Evolutionary conservation across 2,113 vertebrate species (phyloP).

Genomic region (Sphyrna mokarran): DNA sequence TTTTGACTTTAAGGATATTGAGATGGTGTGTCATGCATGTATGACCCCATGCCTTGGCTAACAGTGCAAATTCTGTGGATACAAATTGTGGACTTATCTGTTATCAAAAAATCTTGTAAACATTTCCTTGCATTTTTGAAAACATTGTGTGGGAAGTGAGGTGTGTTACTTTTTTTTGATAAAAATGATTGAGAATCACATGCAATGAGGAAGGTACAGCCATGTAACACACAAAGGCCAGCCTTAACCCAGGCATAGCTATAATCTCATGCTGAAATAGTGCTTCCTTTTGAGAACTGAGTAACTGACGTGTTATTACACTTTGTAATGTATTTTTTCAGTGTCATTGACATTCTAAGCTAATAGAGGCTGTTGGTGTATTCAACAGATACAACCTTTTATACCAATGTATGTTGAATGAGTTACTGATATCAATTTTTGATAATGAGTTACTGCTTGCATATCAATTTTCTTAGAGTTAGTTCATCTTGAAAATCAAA

Average conservation of each 20-base stretch:
- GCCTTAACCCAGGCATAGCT: not conserved
- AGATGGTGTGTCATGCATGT: too few species aligned
- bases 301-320: not conserved
- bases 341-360: not conserved
- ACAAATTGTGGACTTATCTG: too few species aligned
- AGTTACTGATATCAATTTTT: not conserved
- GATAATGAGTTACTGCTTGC: not conserved
- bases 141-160: too few species aligned
- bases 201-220: too few species aligned
- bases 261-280: not conserved
- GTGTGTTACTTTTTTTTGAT: too few species aligned
- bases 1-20: too few species aligned
- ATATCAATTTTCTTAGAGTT: not conserved
- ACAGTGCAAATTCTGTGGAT: too few species aligned
- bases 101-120: too few species aligned
- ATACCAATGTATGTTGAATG: not conserved
- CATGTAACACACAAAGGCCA: not conserved
- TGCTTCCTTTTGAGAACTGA: not conserved
- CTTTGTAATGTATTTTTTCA: not conserved
- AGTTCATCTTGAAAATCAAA: not conserved
- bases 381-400: not conserved
- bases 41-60: too few species aligned
- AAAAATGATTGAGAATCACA: too few species aligned
- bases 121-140: too few species aligned
- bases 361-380: not conserved